phyloP scores from a whole-genome alignment of 2,888 invertebrate genomes.

The Lepas anatifera region DNA sequence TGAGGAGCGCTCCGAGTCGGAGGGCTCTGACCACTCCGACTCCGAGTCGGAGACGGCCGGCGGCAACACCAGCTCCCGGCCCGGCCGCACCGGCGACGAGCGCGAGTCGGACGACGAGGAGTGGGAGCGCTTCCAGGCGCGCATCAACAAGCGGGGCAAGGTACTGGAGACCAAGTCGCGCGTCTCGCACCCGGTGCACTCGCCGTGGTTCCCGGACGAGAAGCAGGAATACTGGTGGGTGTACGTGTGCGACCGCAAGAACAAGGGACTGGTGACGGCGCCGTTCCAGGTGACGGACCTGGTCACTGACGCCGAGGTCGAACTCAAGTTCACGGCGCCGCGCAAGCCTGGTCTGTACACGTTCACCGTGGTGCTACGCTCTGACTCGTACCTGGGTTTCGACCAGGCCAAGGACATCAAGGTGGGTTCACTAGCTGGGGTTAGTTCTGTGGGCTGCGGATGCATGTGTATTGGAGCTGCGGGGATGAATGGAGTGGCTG shows the following conservation, averaged over 20 bases:
- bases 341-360: constrained; percentile 67
- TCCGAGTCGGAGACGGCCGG: constrained; percentile 10
- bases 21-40: constrained; percentile 18
- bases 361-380: constrained; percentile 67
- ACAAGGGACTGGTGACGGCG: constrained; percentile 75
- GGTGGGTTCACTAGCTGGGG: constrained; percentile 36
- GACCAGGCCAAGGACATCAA: constrained; percentile 91
- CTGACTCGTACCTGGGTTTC: constrained; percentile 94
- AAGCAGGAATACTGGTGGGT: constrained; percentile 99
- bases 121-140: constrained; percentile 87
- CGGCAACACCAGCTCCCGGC: constrained; percentile 7
- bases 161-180: constrained; percentile 83
- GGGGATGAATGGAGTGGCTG: too few species aligned
- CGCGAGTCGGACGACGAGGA: constrained; percentile 61
- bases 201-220: constrained; percentile 86
- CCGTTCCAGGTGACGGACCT: constrained; percentile 90
- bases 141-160: constrained; percentile 71
- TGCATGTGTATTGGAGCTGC: too few species aligned
- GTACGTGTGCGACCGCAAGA: constrained; percentile 91
- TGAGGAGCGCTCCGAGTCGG: constrained; percentile 13
- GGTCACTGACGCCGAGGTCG: constrained; percentile 76
- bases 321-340: constrained; percentile 93
- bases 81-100: constrained; percentile 20
- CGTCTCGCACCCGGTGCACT: constrained; percentile 91
- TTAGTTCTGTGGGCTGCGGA: too few species aligned